phyloP scores from a whole-genome alignment of 2,888 invertebrate species.

The Aphidius colemani region DNA sequence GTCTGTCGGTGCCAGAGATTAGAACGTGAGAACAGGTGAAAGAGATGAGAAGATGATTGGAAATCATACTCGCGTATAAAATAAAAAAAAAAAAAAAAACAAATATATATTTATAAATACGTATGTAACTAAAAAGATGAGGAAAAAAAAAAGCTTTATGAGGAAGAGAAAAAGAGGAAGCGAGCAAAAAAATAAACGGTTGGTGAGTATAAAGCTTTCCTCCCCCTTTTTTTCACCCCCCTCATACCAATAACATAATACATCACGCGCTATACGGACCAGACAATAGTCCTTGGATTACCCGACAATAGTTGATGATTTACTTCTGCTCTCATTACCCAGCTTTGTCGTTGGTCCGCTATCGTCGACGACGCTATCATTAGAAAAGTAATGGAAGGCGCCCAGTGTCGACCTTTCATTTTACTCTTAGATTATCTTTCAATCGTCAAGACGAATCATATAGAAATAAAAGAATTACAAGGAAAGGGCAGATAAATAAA shows the following conservation, averaged over 20 bases:
- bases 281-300: slow-evolving; percentile 58
- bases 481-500: slow-evolving; percentile 35
- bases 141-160: background rate
- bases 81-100: no score
- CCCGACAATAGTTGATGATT: slow-evolving; percentile 60
- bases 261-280: slow-evolving; percentile 53
- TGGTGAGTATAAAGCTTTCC: background rate
- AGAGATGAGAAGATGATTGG: no score
- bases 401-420: slow-evolving; percentile 42
- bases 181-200: background rate
- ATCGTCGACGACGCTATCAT: slow-evolving; percentile 55
- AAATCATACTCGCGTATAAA: no score
- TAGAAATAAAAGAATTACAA: slow-evolving; percentile 23
- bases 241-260: slow-evolving; percentile 57
- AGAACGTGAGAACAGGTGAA: no score
- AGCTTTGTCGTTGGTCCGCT: slow-evolving; percentile 52
- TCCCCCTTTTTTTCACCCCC: background rate
- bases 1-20: no score
- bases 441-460: slow-evolving; percentile 38
- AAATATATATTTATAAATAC: background rate
- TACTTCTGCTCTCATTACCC: slow-evolving; percentile 60
- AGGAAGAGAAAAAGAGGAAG: slow-evolving; percentile 13
- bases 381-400: slow-evolving; percentile 59
- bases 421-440: slow-evolving; percentile 54
- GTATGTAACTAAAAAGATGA: background rate